Conservation (phyloP, 1,140 invertebrate species). For the Homarus americanus region DNA sequence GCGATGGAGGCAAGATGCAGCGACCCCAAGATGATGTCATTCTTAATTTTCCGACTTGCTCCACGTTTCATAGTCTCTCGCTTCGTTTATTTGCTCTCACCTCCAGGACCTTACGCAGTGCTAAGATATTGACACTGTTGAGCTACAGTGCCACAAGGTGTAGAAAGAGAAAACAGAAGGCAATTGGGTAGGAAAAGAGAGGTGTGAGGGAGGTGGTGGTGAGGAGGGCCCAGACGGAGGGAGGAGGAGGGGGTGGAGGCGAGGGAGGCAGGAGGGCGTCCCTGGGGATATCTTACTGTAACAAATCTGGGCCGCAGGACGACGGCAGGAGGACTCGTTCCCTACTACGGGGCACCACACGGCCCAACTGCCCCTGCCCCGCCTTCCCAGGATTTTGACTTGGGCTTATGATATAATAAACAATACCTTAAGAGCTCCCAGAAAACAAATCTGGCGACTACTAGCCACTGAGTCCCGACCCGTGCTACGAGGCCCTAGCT, state of each 20-base stretch:
- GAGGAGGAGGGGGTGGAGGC: neutral
- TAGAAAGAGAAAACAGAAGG: neutral
- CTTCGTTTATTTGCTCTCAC: neutral
- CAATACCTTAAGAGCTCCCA: slow-evolving; percentile 6
- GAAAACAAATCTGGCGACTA: slow-evolving; percentile 34
- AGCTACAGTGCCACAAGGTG: neutral
- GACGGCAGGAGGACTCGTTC: neutral
- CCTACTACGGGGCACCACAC: neutral
- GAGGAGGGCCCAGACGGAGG: neutral
- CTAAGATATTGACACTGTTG: too few species aligned
- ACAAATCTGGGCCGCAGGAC: slow-evolving; percentile 34
- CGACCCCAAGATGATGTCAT: slow-evolving; percentile 25
- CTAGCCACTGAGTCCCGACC: neutral
- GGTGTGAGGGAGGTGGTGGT: neutral
- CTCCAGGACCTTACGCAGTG: too few species aligned
- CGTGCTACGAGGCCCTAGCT: neutral
- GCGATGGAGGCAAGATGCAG: neutral
- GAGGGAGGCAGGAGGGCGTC: neutral
- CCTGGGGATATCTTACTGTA: slow-evolving; percentile 29
- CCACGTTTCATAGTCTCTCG: neutral
- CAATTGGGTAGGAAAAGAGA: neutral
- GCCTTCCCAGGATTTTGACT: neutral
- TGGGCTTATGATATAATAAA: slow-evolving; percentile 52
- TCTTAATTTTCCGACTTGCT: neutral
- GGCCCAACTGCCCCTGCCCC: neutral